phyloP scores from a whole-genome alignment of 1,140 invertebrate species.

The Nymphalis io region DNA sequence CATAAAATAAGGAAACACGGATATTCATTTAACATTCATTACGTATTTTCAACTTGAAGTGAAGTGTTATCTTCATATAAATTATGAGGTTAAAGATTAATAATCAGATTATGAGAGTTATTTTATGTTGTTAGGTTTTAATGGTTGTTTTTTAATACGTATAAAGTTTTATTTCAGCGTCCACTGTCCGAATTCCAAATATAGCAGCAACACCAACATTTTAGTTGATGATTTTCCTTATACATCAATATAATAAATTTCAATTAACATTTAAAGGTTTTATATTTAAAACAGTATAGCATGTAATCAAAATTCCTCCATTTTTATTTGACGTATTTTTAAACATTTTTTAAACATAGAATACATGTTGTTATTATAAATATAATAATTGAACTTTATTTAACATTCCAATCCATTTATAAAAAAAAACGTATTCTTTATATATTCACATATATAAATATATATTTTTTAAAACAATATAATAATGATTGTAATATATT shows the following conservation, averaged over 20 bases:
- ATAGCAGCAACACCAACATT: background rate
- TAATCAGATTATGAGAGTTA: background rate
- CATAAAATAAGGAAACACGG: background rate
- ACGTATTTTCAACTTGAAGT: constrained; percentile 4
- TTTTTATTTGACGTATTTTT: too few species aligned
- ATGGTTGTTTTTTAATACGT: too few species aligned
- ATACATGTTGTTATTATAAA: too few species aligned
- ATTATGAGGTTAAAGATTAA: constrained; percentile 11
- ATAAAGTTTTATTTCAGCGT: too few species aligned
- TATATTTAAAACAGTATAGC: too few species aligned
- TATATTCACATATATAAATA: too few species aligned
- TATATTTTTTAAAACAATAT: too few species aligned
- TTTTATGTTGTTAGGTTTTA: background rate
- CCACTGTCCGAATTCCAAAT: background rate
- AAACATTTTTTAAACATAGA: background rate
- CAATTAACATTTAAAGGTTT: background rate
- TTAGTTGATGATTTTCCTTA: constrained; percentile 20
- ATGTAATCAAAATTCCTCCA: too few species aligned
- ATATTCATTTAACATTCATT: background rate
- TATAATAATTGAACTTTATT: too few species aligned
- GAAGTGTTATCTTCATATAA: background rate
- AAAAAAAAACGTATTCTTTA: too few species aligned
- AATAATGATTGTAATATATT: too few species aligned
- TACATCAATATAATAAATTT: background rate
- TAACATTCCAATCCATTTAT: too few species aligned